Base-by-base conservation (phyloP, 92 coral and sea anemone genomes). In the Porites lobata region DNA sequence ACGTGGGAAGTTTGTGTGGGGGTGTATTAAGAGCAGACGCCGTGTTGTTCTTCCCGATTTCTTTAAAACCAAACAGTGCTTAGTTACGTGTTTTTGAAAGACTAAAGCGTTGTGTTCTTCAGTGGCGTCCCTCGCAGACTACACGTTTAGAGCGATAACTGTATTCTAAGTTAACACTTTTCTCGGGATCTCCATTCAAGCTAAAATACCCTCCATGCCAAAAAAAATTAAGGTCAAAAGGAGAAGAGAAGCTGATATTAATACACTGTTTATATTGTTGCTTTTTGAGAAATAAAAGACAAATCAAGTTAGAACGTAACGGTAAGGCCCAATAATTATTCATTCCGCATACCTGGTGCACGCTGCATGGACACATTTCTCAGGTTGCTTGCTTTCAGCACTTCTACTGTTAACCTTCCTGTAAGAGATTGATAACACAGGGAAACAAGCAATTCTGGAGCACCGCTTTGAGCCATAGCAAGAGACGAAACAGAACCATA, bases 341-440 rank as follows among this genome's bases (percentile, higher is more conserved):
- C 17, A 17, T 10, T 87, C 47, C 47, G 47, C 47, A 50, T 90
- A 96, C 99, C 99, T 92, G 99, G 99, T 69, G 99, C 99, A 75
- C 99, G 90, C 64, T 95, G 99, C 99, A 98, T 98, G 43, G 98
- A 89, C 21, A 94, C 93, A 89, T 95, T 98, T 74, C 99, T 90
- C 64, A 98, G 81, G 90, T 95, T 98, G 92, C 99, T 98, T 68
- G 99, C 99, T 78, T 98, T 98, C 43, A 98, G 91, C 32, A 98
- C 98, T 73, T 98, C 99, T 65, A 98, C 99, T 17, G 99, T 98
- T 58, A 98, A 90, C 20, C 99, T 90, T 17, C 99, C 99, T 8
- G 99, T 98, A 51, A 98, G 93, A 29, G 99, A 98, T 79, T 98
- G 99, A 80, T 98, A 98, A 75, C 99, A 98, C 66, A 98, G 94